Evolutionary conservation across 2,888 invertebrate genomes (phyloP).

Genomic region (Bombylius discolor): DNA sequence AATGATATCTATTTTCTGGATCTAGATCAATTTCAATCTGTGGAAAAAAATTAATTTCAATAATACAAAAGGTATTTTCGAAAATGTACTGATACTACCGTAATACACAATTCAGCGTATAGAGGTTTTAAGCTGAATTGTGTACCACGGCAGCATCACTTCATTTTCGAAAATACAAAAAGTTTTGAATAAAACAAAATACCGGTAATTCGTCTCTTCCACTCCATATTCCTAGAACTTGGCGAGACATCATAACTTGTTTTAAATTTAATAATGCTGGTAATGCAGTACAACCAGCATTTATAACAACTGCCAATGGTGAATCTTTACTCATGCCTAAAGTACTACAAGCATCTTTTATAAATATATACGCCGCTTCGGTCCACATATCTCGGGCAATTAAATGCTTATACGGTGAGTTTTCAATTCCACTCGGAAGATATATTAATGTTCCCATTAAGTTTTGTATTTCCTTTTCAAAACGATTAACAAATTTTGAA

Average conservation of each 20-base stretch:
- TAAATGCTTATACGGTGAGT: slow-evolving; percentile 66
- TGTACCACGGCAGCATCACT: too few relatives aligned
- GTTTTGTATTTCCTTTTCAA: slow-evolving; percentile 71
- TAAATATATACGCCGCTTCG: slow-evolving; percentile 73
- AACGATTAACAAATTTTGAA: slow-evolving; percentile 61
- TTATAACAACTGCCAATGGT: slow-evolving; percentile 81
- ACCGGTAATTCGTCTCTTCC: slow-evolving; percentile 93
- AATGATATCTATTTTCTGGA: slow-evolving; percentile 83
- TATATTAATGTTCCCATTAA: slow-evolving; percentile 78
- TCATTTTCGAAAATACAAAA: too few relatives aligned
- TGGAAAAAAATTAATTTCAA: slow-evolving; percentile 5
- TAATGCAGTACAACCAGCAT: slow-evolving; percentile 85
- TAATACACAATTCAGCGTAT: too few relatives aligned
- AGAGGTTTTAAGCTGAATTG: too few relatives aligned
- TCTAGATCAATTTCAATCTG: slow-evolving; percentile 94
- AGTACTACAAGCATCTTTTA: slow-evolving; percentile 81
- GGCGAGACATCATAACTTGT: slow-evolving; percentile 77
- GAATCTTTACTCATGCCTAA: slow-evolving; percentile 81
- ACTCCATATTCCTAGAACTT: slow-evolving; percentile 89
- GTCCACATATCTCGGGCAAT: slow-evolving; percentile 64
- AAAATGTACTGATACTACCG: too few relatives aligned
- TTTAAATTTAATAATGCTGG: slow-evolving; percentile 90
- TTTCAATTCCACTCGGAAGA: slow-evolving; percentile 60
- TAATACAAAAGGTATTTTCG: too few relatives aligned
- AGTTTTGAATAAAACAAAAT: slow-evolving; percentile 8